phyloP scores from a whole-genome alignment of 2,113 vertebrate genomes.

The Kobus ellipsiprymnus region DNA sequence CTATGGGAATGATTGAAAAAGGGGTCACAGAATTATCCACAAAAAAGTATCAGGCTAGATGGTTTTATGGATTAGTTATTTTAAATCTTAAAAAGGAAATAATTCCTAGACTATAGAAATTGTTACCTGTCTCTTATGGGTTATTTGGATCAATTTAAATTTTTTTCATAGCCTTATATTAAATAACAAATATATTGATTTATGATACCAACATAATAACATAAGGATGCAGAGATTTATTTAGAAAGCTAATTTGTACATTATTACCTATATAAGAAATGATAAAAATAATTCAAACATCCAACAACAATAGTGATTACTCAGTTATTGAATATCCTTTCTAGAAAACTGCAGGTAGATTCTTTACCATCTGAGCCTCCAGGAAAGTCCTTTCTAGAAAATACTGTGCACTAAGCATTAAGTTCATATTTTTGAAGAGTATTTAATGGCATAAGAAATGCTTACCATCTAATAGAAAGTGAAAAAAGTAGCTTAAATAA shows the following conservation, averaged over 20 bases:
- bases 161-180: background rate
- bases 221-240: background rate
- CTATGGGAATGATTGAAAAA: background rate
- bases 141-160: background rate
- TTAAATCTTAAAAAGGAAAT: background rate
- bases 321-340: background rate
- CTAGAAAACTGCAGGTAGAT: background rate
- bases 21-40: background rate
- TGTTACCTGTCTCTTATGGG: too few relatives aligned
- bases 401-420: constrained; percentile 2
- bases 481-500: background rate
- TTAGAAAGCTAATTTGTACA: background rate
- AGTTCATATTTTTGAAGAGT: constrained; percentile 3
- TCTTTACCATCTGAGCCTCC: background rate
- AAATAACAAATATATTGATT: background rate
- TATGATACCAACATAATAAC: background rate
- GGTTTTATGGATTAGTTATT: background rate
- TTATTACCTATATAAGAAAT: background rate
- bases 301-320: background rate
- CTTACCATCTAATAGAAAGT: background rate
- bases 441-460: constrained; percentile 11
- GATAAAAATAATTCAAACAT: constrained; percentile 8
- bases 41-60: background rate
- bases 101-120: constrained; percentile 3
- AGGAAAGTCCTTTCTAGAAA: background rate